Base-by-base conservation (phyloP, 2,888 invertebrate genomes). In the Drosophila kuntzei region DNA sequence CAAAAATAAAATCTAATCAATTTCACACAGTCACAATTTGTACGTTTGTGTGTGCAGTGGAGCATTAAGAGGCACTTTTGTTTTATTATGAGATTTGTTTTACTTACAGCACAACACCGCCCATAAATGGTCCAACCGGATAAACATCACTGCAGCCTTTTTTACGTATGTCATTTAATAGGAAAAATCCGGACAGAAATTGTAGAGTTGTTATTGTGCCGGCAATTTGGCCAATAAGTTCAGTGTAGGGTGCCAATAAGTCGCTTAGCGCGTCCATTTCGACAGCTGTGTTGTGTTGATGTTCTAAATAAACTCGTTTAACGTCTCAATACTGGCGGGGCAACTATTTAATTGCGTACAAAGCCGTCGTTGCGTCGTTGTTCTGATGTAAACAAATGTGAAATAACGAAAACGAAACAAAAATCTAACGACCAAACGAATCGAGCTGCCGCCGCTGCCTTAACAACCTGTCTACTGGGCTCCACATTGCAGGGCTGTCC, bases 161-260 rank as follows among this genome's bases (percentile, higher is more conserved):
- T 84, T 95, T 95, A 70, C 95, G 94, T 71, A 97, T 95, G 88
- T 96, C 95, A 90, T 94, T 95, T 90, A 96, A 95, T 68, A 97
- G 93, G 89, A 96, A 94, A 89, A 94, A 93, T 86, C 97, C 97
- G 29, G 97, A 95, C 89, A 97, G 95, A 93, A 97, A 97, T 91
- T 97, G 97, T 0, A 94, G 94, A 79, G 96, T 95, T 25, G 98
- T 97, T 25, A 96, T 94, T 62, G 96, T 92, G 70, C 95, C 95
- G 36, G 97, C 97, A 54, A 94, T 92, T 60, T 93, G 93, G 39
- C 94, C 96, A 61, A 92, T 91, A 6, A 74, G 61, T 18, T 90
- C 88, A 58, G 90, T 90, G 41, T 91, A 74, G 11, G 92, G 91
- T 54, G 63, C 88, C 67, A 91, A 80, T 39, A 91, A 66, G 71